A percentile compares a stretch with the other conserved stretches of the same genome.
phyloP scores from a whole-genome alignment of 2,888 invertebrate species.

The Acheta domesticus region DNA sequence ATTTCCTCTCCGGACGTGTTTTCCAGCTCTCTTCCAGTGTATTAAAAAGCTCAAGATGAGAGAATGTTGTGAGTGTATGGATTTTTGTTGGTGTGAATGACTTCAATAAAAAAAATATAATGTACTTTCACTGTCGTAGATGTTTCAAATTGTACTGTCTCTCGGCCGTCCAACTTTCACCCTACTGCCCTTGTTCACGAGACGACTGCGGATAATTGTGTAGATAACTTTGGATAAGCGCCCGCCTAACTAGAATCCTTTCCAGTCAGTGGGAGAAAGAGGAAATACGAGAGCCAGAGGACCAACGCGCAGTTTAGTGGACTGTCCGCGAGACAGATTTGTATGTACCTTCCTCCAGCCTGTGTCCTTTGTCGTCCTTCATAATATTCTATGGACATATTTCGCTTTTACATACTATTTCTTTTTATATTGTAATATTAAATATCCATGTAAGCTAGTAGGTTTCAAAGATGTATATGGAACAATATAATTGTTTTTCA shows the following conservation, averaged over 20 bases:
- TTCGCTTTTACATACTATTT: background rate
- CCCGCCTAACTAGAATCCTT: background rate
- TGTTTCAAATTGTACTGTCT: background rate
- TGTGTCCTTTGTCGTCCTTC: background rate
- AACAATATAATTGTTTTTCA: constrained; percentile 18
- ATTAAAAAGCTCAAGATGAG: background rate
- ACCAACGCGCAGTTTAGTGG: background rate
- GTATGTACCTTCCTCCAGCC: background rate
- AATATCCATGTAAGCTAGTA: background rate
- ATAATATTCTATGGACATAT: background rate
- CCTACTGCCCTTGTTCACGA: background rate
- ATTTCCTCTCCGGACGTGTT: background rate
- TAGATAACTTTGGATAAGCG: background rate
- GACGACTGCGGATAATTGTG: background rate
- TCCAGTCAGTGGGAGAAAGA: background rate
- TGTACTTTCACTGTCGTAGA: constrained; percentile 1
- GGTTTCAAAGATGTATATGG: background rate
- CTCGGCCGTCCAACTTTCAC: background rate
- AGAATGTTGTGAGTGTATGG: background rate
- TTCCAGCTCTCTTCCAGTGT: constrained; percentile 8
- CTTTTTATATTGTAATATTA: background rate
- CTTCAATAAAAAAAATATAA: background rate
- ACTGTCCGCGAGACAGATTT: background rate
- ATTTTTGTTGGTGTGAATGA: background rate
- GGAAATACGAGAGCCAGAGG: background rate